Conservation (phyloP, 2,113 vertebrate genomes). For the Prionailurus viverrinus region DNA sequence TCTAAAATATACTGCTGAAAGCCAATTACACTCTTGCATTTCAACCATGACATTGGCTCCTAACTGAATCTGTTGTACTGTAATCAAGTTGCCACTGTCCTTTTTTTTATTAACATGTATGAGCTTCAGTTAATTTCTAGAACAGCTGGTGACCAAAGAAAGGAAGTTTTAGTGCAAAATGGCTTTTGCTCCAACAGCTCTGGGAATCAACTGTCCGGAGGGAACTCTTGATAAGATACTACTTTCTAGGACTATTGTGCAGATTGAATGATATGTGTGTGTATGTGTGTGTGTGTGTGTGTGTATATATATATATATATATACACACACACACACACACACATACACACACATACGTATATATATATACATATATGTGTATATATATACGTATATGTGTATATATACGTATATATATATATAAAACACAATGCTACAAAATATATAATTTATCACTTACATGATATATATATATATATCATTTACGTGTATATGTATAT, state of each 20-base stretch:
- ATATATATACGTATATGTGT: no score
- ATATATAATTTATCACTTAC: no score
- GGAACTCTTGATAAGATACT: no score
- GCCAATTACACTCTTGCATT: not conserved
- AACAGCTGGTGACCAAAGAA: not conserved
- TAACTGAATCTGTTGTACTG: not conserved
- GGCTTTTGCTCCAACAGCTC: not conserved
- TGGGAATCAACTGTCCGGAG: not conserved
- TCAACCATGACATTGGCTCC: not conserved
- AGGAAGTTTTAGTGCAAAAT: not conserved
- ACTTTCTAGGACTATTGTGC: not conserved
- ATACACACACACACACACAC: no score
- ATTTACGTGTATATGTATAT: no score
- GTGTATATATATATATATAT: no score
- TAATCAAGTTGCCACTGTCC: not conserved
- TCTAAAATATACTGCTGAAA: not conserved
- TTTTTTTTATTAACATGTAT: not conserved
- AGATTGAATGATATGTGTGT: not conserved
- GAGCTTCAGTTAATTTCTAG: not conserved
- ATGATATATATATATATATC: no score
- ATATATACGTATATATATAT: no score
- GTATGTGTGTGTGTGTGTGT: fast-evolving
- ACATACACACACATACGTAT: no score
- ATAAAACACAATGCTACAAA: no score
- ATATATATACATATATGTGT: no score